These are phyloP conservation scores for Drosophila kanekoi DNA, from an alignment of 2,888 invertebrate genomes.

Conservation along the genomic window DNA sequence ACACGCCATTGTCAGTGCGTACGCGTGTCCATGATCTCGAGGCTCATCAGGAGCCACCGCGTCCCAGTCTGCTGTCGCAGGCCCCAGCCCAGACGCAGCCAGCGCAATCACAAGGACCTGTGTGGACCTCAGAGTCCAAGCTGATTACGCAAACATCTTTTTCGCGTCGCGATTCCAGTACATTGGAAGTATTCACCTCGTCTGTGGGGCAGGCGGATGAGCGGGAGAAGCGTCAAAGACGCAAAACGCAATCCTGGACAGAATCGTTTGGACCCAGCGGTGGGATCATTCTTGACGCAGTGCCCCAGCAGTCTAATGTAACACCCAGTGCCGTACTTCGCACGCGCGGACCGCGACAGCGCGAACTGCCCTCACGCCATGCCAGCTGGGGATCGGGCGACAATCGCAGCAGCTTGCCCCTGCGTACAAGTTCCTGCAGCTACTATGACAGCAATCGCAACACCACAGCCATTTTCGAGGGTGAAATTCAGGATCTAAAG, in stretches of 20 bases:
- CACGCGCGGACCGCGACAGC: constrained; percentile 85
- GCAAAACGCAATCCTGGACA: constrained; percentile 84
- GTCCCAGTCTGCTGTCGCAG: constrained; percentile 46
- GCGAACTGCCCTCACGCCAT: constrained; percentile 89
- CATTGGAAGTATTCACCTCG: constrained; percentile 88
- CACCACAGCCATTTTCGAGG: constrained; percentile 83
- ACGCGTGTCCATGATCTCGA: constrained; percentile 91
- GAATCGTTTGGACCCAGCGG: constrained; percentile 77
- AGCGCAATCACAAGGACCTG: constrained; percentile 69
- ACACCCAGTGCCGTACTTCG: constrained; percentile 48
- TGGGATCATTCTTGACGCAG: constrained; percentile 70
- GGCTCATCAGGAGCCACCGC: constrained; percentile 83
- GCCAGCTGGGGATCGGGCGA: constrained; percentile 94
- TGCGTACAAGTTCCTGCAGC: constrained; percentile 90
- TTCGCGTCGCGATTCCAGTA: constrained; percentile 70
- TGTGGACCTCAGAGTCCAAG: constrained; percentile 84
- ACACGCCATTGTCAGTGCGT: constrained; percentile 87
- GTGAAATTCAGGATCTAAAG: constrained; percentile 83
- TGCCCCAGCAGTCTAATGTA: constrained; percentile 34
- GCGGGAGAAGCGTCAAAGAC: constrained; percentile 73
- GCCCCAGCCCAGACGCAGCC: constrained; percentile 25
- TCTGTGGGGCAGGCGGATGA: constrained; percentile 88
- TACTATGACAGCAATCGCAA: constrained; percentile 88
- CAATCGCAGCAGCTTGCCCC: constrained; percentile 87
- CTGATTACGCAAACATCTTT: constrained; percentile 83